phyloP scores from a whole-genome alignment of 1,140 invertebrate species.

The Glossosoma conforme region DNA sequence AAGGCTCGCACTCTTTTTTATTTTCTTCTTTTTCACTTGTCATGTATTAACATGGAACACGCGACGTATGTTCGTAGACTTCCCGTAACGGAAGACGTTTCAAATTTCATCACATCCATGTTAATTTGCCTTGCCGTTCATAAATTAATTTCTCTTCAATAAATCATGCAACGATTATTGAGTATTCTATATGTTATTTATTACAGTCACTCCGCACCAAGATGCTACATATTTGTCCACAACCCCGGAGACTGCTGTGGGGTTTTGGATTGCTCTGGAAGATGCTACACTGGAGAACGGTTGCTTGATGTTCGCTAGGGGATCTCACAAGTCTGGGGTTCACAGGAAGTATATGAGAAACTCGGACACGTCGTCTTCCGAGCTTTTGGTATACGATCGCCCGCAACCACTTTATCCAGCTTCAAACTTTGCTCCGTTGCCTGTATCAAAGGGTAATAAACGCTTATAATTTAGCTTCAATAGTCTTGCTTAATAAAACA shows the following conservation, averaged over 20 bases:
- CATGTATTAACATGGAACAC: no score
- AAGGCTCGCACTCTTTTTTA: no score
- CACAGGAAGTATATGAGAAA: conserved; percentile 69
- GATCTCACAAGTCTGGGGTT: conserved; percentile 81
- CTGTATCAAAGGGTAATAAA: conserved; percentile 75
- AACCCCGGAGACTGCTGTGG: conserved; percentile 68
- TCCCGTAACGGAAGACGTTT: no score
- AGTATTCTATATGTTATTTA: conserved; percentile 5
- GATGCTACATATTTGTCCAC: conserved; percentile 84
- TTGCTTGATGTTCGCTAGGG: conserved; percentile 87
- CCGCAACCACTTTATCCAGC: conserved; percentile 67
- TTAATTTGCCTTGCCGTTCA: no score
- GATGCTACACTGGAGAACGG: conserved; percentile 90
- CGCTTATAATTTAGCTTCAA: no score
- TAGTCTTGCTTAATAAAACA: no score
- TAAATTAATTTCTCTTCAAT: no score
- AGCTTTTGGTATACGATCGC: conserved; percentile 60
- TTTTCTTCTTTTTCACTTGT: no score
- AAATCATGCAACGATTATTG: no score
- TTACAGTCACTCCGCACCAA: conserved; percentile 76
- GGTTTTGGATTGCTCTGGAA: conserved; percentile 94
- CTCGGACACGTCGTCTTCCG: conserved; percentile 56
- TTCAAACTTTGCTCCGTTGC: conserved; percentile 71
- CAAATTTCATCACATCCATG: no score
- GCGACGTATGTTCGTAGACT: no score